These are phyloP conservation scores for Eumacrocentrus americanus DNA, from an alignment of 2,888 invertebrate species.

Conservation along the genomic window DNA sequence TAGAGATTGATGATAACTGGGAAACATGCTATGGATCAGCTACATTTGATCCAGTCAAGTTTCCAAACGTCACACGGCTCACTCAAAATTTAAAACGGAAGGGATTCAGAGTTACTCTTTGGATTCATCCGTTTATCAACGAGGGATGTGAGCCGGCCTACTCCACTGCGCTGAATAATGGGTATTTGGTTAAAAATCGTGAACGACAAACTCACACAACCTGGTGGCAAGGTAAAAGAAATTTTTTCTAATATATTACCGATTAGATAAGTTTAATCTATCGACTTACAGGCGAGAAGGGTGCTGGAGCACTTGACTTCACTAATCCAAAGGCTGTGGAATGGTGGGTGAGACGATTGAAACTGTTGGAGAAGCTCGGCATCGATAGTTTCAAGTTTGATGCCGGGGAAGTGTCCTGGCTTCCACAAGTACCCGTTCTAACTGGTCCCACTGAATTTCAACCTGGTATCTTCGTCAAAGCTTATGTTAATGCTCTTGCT, in stretches of 20 bases:
- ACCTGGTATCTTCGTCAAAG: slow-evolving; percentile 66
- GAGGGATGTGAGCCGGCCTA: slow-evolving; percentile 71
- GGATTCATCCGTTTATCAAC: slow-evolving; percentile 89
- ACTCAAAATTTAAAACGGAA: slow-evolving; percentile 68
- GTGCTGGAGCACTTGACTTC: slow-evolving; percentile 73
- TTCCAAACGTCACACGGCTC: slow-evolving; percentile 71
- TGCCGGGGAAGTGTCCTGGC: slow-evolving; percentile 78
- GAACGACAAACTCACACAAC: slow-evolving; percentile 49
- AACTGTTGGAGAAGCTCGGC: slow-evolving; percentile 67
- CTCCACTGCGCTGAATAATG: slow-evolving; percentile 65
- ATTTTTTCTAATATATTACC: background rate
- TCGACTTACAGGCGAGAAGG: slow-evolving; percentile 50
- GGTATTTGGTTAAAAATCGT: slow-evolving; percentile 64
- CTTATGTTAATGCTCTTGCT: slow-evolving; percentile 67
- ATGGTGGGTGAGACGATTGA: slow-evolving; percentile 66
- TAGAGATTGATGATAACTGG: slow-evolving; percentile 90
- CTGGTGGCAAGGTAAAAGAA: slow-evolving; percentile 63
- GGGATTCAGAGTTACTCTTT: slow-evolving; percentile 78
- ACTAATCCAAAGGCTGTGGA: slow-evolving; percentile 71
- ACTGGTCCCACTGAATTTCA: slow-evolving; percentile 64
- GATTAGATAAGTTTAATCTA: background rate
- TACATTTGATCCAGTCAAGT: slow-evolving; percentile 72
- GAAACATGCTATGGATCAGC: slow-evolving; percentile 85
- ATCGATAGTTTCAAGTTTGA: slow-evolving; percentile 83
- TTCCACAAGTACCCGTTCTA: slow-evolving; percentile 69